Conservation (phyloP, 2,113 vertebrate species). For the Ariopsis seemanni region DNA sequence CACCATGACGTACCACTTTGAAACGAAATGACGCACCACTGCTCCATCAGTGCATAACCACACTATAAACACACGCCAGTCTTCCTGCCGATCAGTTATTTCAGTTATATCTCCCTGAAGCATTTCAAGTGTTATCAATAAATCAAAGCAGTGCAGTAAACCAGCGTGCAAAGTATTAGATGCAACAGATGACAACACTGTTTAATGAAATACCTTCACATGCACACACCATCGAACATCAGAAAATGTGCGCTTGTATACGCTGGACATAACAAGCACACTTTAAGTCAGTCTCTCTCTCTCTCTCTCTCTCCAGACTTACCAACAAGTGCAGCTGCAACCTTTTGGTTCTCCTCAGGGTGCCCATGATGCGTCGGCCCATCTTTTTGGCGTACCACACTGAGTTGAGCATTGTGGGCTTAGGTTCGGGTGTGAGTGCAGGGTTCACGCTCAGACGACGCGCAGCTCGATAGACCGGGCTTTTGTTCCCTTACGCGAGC, state of each 20-base stretch:
- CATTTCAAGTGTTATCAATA: not conserved
- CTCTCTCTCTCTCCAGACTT: conserved; percentile 61
- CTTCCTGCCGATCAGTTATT: not conserved
- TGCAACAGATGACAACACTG: conserved; percentile 18
- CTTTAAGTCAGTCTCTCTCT: not conserved
- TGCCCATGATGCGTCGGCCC: conserved; percentile 79
- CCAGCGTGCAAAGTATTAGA: not conserved
- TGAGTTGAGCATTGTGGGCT: conserved; percentile 76
- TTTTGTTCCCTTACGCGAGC: conserved; percentile 39
- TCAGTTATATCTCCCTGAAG: too few species aligned
- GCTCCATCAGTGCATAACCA: not conserved
- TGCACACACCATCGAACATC: not conserved
- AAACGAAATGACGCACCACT: conserved; percentile 19
- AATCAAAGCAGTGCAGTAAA: not conserved
- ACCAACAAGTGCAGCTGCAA: conserved; percentile 80
- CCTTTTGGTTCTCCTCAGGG: conserved; percentile 75
- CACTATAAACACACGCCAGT: not conserved
- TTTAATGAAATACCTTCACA: not conserved
- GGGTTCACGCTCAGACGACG: conserved; percentile 34
- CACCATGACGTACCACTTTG: not conserved
- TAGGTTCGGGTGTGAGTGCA: conserved; percentile 30
- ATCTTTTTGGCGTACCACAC: conserved; percentile 81
- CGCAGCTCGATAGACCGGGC: not conserved
- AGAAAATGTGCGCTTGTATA: not conserved
- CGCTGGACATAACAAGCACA: not conserved